These are phyloP conservation scores for Alaudala cheleensis DNA, from an alignment of 2,113 vertebrate genomes.

Conservation along the genomic window DNA sequence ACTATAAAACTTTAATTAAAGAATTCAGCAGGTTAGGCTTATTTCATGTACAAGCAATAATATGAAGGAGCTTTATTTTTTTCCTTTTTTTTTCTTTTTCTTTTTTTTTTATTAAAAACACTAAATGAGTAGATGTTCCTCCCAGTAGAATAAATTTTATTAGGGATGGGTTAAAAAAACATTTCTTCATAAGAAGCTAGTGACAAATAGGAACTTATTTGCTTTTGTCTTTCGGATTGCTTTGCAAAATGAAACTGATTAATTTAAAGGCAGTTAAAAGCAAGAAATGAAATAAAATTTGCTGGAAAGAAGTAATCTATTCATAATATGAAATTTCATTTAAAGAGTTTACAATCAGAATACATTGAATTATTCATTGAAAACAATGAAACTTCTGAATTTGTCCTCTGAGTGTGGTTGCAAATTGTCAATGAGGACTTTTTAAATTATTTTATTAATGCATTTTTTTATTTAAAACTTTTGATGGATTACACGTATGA, in stretches of 20 bases:
- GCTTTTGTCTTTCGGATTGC: neutral
- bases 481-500: neutral
- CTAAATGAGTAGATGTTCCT: neutral
- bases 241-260: slow-evolving; percentile 6
- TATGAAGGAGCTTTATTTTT: neutral
- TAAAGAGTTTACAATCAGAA: neutral
- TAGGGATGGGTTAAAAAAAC: neutral
- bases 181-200: neutral
- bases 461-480: neutral
- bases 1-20: neutral
- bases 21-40: neutral
- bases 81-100: neutral
- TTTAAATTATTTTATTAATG: slow-evolving; percentile 2
- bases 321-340: neutral
- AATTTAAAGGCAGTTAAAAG: neutral
- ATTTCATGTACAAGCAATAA: neutral
- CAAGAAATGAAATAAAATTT: neutral
- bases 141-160: neutral
- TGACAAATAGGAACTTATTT: neutral
- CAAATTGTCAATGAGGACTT: neutral
- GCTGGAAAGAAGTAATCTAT: neutral
- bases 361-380: slow-evolving; percentile 13
- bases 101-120: neutral
- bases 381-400: neutral
- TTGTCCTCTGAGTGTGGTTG: neutral